A percentile compares a stretch with the other conserved stretches of the same genome.
Conservation (phyloP, 92 coral and sea anemone genomes). For the Siderastrea radians region DNA sequence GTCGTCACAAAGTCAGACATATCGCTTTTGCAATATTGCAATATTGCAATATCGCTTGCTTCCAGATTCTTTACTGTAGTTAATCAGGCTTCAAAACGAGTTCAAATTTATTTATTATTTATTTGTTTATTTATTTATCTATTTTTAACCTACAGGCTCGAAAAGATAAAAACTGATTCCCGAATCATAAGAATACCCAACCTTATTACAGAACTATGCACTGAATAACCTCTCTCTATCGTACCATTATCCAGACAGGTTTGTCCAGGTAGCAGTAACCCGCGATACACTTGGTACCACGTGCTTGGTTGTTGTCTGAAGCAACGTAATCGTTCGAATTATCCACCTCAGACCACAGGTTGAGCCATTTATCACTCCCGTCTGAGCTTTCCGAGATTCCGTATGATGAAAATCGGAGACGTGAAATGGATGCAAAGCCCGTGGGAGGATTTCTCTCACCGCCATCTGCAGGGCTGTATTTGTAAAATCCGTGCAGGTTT, state of each 20-base stretch:
- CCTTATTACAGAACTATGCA: no score
- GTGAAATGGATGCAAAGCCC: slow-evolving; percentile 52
- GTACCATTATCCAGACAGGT: slow-evolving; percentile 67
- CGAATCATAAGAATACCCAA: no score
- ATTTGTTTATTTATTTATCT: no score
- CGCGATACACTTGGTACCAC: slow-evolving; percentile 81
- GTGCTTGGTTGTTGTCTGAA: slow-evolving; percentile 42
- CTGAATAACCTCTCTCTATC: not conserved
- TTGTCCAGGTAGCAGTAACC: slow-evolving; percentile 77
- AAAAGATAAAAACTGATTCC: no score
- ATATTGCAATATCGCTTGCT: no score
- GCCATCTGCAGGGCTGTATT: slow-evolving; percentile 72
- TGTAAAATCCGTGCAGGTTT: slow-evolving; percentile 73
- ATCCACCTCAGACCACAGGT: slow-evolving; percentile 59
- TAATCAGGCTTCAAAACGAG: no score
- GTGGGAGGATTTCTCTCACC: slow-evolving; percentile 63
- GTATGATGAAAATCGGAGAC: slow-evolving; percentile 27
- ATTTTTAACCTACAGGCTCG: no score
- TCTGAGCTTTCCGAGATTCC: slow-evolving; percentile 40
- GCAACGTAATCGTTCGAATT: not conserved
- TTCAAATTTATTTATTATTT: no score
- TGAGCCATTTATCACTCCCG: slow-evolving; percentile 69
- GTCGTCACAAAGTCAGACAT: no score
- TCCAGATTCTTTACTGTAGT: no score
- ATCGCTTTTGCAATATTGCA: no score